Evolutionary conservation across 2,888 invertebrate genomes (phyloP).

Genomic region (Nemurella pictetii): DNA sequence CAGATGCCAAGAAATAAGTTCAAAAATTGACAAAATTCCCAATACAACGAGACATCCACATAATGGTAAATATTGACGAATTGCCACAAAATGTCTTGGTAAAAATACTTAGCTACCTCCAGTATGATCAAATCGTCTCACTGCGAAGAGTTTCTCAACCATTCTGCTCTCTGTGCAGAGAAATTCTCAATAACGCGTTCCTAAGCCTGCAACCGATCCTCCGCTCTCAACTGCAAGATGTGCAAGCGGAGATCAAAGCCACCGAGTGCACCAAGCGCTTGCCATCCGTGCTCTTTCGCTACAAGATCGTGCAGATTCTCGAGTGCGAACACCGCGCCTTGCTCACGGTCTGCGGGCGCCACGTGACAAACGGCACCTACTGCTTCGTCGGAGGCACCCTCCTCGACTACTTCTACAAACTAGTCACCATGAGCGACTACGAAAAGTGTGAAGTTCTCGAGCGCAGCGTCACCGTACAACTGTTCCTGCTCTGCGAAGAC

Average conservation of each 20-base stretch:
- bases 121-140: neutral
- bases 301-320: constrained; percentile 11
- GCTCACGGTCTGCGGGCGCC: neutral
- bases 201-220: neutral
- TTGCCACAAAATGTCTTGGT: constrained; percentile 7
- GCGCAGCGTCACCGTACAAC: neutral
- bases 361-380: neutral
- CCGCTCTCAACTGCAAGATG: neutral
- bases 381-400: constrained; percentile 15
- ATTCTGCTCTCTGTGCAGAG: neutral
- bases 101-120: neutral
- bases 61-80: neutral
- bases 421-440: neutral
- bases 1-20: neutral
- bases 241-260: neutral
- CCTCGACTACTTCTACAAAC: constrained; percentile 4
- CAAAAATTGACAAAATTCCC: neutral
- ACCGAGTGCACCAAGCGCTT: neutral
- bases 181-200: neutral
- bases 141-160: neutral
- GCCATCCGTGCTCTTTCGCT: neutral
- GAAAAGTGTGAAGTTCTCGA: neutral
- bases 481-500: constrained; percentile 3
- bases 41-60: neutral
- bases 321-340: neutral